A percentile compares a stretch with the other conserved stretches of the same genome.
Evolutionary conservation across 2,888 invertebrate species (phyloP).

Genomic region (Plutella xylostella): DNA sequence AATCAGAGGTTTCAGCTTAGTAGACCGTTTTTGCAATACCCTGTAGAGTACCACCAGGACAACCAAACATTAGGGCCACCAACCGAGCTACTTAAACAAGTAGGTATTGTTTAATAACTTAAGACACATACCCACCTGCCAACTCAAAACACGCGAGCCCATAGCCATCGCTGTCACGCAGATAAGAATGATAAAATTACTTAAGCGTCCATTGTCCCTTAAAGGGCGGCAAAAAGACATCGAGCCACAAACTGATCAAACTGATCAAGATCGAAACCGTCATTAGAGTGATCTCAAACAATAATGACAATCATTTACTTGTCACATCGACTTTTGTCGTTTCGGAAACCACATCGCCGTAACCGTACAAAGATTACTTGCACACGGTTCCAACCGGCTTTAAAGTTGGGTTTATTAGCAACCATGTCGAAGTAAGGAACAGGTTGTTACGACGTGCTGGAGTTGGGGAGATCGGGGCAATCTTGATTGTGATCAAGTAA

Average conservation of each 20-base stretch:
- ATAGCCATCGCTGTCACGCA: too few species aligned
- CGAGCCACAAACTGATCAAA: not conserved
- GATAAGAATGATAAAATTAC: conserved; percentile 4
- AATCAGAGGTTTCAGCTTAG: too few species aligned
- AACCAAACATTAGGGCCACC: too few species aligned
- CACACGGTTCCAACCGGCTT: conserved; percentile 3
- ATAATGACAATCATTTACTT: conserved; percentile 42
- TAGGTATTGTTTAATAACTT: too few species aligned
- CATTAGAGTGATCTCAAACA: conserved; percentile 20
- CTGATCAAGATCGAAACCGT: not conserved
- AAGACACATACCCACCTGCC: too few species aligned
- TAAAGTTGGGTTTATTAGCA: not conserved
- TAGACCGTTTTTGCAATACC: too few species aligned
- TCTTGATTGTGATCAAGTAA: conserved; percentile 3
- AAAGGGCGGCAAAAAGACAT: conserved; percentile 6
- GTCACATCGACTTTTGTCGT: conserved; percentile 26
- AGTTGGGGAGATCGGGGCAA: not conserved
- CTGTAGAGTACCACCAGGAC: too few species aligned
- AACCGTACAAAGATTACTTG: not conserved
- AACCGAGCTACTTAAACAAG: too few species aligned
- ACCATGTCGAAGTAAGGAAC: conserved; percentile 12
- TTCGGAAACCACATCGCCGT: not conserved
- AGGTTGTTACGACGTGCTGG: not conserved
- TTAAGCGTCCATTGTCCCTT: conserved; percentile 5
- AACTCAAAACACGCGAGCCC: too few species aligned